Conservation (phyloP, 2,113 vertebrate species). For the Lycaon pictus region DNA sequence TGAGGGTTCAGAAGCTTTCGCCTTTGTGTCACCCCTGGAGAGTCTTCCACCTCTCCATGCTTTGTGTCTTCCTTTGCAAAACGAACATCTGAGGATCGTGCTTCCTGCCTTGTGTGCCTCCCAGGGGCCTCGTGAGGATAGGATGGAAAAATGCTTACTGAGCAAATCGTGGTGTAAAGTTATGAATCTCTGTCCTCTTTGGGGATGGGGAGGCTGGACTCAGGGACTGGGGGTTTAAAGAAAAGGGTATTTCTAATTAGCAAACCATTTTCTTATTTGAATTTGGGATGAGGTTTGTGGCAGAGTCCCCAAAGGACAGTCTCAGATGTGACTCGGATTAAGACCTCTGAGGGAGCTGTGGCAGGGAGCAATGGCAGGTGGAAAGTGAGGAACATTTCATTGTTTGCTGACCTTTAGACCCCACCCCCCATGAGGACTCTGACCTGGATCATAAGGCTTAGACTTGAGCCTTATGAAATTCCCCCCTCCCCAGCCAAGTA, state of each 20-base stretch:
- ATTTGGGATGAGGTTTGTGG: slow-evolving; percentile 29
- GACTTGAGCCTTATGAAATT: slow-evolving; percentile 19
- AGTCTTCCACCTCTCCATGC: not conserved
- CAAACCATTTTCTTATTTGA: not conserved
- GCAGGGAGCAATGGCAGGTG: not conserved
- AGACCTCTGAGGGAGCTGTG: not conserved
- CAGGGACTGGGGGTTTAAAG: not conserved
- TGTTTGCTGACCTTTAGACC: slow-evolving; percentile 67
- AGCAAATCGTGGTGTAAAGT: not conserved
- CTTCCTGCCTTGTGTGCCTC: not conserved
- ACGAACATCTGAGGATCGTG: not conserved
- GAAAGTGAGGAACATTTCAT: not conserved
- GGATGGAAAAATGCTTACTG: not conserved
- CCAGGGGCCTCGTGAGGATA: not conserved
- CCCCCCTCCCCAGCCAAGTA: not conserved
- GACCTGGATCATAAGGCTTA: not conserved
- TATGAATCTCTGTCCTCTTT: not conserved
- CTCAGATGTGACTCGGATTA: not conserved
- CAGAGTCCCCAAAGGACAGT: not conserved
- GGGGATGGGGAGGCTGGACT: not conserved
- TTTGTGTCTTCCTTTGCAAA: slow-evolving; percentile 12
- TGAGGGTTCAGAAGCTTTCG: not conserved
- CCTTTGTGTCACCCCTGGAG: not conserved
- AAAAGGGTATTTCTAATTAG: not conserved
- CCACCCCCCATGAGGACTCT: slow-evolving; percentile 51